phyloP scores from a whole-genome alignment of 1,140 invertebrate species.

The Monochamus saltuarius region DNA sequence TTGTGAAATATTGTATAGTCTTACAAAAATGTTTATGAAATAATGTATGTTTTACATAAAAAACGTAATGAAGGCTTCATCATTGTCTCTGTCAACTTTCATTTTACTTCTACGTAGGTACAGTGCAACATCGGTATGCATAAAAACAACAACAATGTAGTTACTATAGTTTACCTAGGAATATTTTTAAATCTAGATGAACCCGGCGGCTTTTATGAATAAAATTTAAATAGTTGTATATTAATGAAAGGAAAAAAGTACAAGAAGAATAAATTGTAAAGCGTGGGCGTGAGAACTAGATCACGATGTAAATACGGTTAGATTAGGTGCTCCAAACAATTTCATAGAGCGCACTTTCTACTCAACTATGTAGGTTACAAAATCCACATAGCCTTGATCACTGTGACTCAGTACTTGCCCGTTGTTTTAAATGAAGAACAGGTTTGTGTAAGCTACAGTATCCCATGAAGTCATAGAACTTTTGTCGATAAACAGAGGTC shows the following conservation, averaged over 20 bases:
- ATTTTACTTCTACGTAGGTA: no score
- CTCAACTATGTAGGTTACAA: slow-evolving; percentile 47
- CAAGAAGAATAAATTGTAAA: slow-evolving; percentile 26
- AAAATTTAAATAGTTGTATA: no score
- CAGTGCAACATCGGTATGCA: no score
- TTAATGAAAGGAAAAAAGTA: slow-evolving; percentile 16
- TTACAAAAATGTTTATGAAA: no score
- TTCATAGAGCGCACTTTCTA: slow-evolving; percentile 42
- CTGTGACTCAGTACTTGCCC: slow-evolving; percentile 10
- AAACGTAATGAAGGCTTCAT: no score
- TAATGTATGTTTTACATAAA: no score
- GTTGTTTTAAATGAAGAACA: background rate
- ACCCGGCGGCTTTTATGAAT: no score
- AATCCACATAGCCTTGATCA: slow-evolving; percentile 31
- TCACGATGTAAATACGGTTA: slow-evolving; percentile 36
- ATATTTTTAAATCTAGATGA: no score
- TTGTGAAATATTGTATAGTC: no score
- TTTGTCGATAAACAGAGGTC: slow-evolving; percentile 4
- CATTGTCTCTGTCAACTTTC: no score
- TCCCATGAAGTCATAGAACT: slow-evolving; percentile 5
- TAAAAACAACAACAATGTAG: no score
- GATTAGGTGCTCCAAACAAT: slow-evolving; percentile 32
- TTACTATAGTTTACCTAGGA: no score
- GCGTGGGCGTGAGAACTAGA: slow-evolving; percentile 37
- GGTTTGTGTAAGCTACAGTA: slow-evolving; percentile 14